These are phyloP conservation scores for Orthochromis malagaraziensis DNA, from an alignment of 2,113 vertebrate genomes.

Conservation along the genomic window DNA sequence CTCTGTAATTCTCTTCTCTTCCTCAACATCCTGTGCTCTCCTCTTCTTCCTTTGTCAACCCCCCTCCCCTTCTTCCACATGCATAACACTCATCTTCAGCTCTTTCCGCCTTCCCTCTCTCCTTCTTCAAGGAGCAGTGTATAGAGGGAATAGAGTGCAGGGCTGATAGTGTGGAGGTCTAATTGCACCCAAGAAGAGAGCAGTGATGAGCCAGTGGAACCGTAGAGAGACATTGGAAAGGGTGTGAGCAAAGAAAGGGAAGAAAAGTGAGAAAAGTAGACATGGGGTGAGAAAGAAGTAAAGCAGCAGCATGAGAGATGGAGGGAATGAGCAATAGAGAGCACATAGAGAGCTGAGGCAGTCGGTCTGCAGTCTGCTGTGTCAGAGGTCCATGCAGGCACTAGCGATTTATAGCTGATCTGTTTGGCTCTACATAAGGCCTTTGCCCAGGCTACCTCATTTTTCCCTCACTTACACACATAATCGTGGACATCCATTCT, in stretches of 20 bases:
- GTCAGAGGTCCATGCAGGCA: conserved; percentile 53
- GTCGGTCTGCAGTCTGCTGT: conserved; percentile 51
- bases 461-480: neutral
- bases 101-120: neutral
- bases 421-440: conserved; percentile 37
- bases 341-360: conserved; percentile 28
- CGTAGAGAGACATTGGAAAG: neutral
- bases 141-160: conserved; percentile 4
- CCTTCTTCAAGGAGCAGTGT: neutral
- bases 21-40: neutral
- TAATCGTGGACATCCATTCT: neutral
- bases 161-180: conserved; percentile 25
- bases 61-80: neutral
- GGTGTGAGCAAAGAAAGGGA: neutral
- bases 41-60: neutral
- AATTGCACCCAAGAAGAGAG: conserved; percentile 40
- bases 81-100: neutral
- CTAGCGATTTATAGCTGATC: conserved; percentile 50
- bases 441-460: conserved; percentile 12
- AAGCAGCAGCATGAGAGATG: conserved; percentile 8
- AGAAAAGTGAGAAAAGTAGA: conserved; percentile 5
- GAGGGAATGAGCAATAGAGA: neutral
- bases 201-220: conserved; percentile 24
- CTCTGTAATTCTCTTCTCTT: conserved; percentile 14
- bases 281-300: conserved; percentile 7